phyloP scores from a whole-genome alignment of 2,113 vertebrate genomes.

The Laterallus jamaicensis region DNA sequence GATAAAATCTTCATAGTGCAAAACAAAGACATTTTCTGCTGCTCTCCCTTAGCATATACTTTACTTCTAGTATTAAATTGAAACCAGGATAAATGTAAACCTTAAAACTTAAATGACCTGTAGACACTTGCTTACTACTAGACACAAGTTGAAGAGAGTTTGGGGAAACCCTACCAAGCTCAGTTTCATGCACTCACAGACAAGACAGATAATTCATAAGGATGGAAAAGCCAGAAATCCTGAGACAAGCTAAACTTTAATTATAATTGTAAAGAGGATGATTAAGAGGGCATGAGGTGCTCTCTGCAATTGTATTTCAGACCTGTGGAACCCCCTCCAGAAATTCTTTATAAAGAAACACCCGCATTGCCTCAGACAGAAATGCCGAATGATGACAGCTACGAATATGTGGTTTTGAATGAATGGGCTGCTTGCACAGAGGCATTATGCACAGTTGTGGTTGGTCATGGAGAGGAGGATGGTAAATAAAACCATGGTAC shows the following conservation, averaged over 20 bases:
- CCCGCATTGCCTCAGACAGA: accelerated
- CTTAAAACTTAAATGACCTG: background rate
- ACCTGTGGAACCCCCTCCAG: background rate
- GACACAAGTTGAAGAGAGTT: background rate
- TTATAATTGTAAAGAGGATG: background rate
- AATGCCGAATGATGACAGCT: background rate
- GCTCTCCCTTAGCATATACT: background rate
- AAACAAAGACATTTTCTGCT: background rate
- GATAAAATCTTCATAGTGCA: background rate
- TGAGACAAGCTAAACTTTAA: background rate
- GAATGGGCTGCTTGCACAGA: background rate
- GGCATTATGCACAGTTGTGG: background rate
- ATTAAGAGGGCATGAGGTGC: background rate
- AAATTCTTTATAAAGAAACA: background rate
- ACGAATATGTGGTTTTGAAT: background rate
- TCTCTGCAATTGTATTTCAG: background rate
- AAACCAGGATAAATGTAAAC: background rate
- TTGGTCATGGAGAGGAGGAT: background rate
- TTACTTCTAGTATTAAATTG: background rate
- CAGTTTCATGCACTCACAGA: background rate
- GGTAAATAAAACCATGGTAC: background rate
- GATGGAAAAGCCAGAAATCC: background rate
- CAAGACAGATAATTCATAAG: accelerated
- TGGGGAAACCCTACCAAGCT: background rate
- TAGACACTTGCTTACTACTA: background rate